These are phyloP conservation scores for Chaenodraco wilsoni DNA, from an alignment of 2,797 vertebrate species.

Conservation along the genomic window DNA sequence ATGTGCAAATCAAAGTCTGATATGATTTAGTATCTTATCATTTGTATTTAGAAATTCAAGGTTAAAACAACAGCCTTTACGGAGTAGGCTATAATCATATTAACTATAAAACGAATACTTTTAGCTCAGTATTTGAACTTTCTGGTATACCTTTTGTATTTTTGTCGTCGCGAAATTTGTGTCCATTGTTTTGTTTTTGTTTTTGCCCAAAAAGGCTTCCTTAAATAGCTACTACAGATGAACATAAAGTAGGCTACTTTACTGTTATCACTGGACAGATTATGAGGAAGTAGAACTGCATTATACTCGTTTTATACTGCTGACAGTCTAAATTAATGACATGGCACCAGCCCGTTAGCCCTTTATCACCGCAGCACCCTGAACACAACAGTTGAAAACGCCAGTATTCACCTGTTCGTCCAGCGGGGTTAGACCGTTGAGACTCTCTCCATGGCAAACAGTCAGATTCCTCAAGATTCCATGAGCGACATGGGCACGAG, in stretches of 20 bases:
- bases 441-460: conserved; percentile 9
- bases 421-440: conserved; percentile 6
- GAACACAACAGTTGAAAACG: not conserved
- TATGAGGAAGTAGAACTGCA: not conserved
- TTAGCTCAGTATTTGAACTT: not conserved
- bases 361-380: not conserved
- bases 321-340: no score
- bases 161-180: no score
- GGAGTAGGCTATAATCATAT: not conserved
- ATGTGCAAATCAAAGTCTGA: not conserved
- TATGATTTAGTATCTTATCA: not conserved
- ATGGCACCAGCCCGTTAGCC: not conserved
- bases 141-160: no score
- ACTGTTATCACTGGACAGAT: no score
- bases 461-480: not conserved
- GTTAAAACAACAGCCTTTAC: not conserved
- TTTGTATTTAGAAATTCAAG: not conserved
- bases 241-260: no score
- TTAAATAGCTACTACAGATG: no score
- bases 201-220: no score
- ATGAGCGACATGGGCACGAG: not conserved
- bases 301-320: no score
- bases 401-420: conserved; percentile 40
- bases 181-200: no score
- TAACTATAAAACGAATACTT: no score